These are phyloP conservation scores for Phasia obesa DNA, from an alignment of 2,888 invertebrate species.

Conservation along the genomic window DNA sequence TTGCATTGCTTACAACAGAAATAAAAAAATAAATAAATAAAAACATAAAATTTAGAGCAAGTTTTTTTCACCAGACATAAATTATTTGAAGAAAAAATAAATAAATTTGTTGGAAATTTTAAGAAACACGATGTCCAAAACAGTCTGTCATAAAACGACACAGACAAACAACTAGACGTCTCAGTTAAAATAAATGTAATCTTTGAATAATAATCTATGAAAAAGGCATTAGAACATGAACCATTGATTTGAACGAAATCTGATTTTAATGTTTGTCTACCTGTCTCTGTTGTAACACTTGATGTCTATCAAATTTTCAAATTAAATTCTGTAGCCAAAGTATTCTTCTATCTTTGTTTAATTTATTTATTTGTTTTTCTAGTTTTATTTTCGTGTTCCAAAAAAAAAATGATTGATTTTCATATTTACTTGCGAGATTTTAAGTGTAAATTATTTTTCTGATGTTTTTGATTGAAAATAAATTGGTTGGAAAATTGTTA, in stretches of 20 bases:
- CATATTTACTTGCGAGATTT: slow-evolving; percentile 19
- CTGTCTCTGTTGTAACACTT: background rate
- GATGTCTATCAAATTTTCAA: slow-evolving; percentile 1
- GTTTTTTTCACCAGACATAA: background rate
- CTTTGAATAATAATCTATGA: background rate
- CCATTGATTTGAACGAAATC: background rate
- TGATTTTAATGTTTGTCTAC: background rate
- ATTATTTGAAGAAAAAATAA: background rate
- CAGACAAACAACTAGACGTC: slow-evolving; percentile 2
- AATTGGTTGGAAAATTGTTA: background rate
- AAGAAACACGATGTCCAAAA: background rate
- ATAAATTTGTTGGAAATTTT: background rate
- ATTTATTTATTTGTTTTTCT: too few species aligned
- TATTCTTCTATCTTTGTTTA: slow-evolving; percentile 2
- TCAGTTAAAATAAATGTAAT: background rate
- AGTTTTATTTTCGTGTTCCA: background rate
- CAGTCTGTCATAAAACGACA: background rate
- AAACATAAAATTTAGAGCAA: slow-evolving; percentile 41
- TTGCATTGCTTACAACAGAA: slow-evolving; percentile 44
- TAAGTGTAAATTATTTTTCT: slow-evolving; percentile 23
- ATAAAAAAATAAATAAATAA: slow-evolving; percentile 29
- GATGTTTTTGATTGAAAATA: background rate
- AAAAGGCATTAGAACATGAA: slow-evolving; percentile 1
- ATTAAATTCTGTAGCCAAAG: slow-evolving; percentile 9
- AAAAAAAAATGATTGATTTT: slow-evolving; percentile 30